Base-by-base conservation (phyloP, 2,888 invertebrate genomes). In the Chaitophorus viminalis region DNA sequence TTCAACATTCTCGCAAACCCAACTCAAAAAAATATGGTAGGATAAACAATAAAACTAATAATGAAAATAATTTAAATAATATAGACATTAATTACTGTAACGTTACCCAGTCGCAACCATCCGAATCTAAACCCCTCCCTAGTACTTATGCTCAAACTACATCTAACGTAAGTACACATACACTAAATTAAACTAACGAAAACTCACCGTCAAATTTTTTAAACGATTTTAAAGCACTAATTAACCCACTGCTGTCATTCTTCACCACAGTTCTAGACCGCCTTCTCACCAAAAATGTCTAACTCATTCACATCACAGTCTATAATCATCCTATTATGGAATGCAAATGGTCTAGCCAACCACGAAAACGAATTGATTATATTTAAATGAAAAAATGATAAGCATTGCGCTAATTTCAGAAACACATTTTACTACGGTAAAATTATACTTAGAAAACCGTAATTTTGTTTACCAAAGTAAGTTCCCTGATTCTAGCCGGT, bases 11-110 rank as follows among this genome's bases (percentile, higher is more conserved):
- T n/a, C 74, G 74, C 5, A 74, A 74, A 17, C 74, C 74, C 2
- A 60, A 31, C 25, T 60, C 78, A 33, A 60, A 78, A 9, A 78
- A 78, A 78, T 33, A 54, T 60, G 21, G 60, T 78, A 78, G 33
- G 8, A 18, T 18, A 29, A 78, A 60, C 25, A 60, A 78, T 21
- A 60, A 78, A 60, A 8, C 11, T 60, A n/a, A 31, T 33, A 78
- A 33, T 60, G 8, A 36, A 9, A 17, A 4, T 74, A 74, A 74
- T 33, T 8, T 33, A 33, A 29, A 2, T 68, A n/a, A 68, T 68
- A n/a, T 68, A 6, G n/a, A 68, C 3, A 68, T n/a, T 68, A 68
- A 3, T 11, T 3, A 68, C 11, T 68, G 68, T 74, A 6, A 74
- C 31, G 36, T 17, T 17, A 54, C 54, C 54, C 54, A 54, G 17